Evolutionary conservation across 1,140 invertebrate species (phyloP), one percentile per base, ranked within the genome.

Genomic region (Lepidurus arcticus): DNA sequence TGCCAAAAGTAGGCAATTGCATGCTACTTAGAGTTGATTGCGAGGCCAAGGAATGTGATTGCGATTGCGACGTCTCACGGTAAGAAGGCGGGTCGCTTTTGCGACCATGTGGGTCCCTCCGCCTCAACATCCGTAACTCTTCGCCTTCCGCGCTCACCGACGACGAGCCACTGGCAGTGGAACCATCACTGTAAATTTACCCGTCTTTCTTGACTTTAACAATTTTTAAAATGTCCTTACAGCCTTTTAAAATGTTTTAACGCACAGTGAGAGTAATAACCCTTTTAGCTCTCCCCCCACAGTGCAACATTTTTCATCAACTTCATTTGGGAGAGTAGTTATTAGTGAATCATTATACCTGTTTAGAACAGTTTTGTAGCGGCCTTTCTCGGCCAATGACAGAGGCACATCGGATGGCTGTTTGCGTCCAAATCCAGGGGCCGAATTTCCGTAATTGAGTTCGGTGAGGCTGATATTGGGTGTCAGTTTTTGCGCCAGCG

Each of bases 121-220:
- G 53, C 53, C 53, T 7, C 9, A 65, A 21, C 53, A 65, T 65
- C 13, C 53, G 53, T 13, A 65, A n/a, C 21, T 65, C 53, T 65
- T 65, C 53, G 16, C 53, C 53, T 1, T 65, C 53, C n/a, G n/a
- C 53, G 53, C 53, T 65, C 53, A 21, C 53, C 6, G 53, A 65
- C n/a, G 53, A 65, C 53, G 53, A n/a, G 53, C 53, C 53, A 65
- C 53, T 65, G 53, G 53, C 53, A 65, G 53, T 65, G 53, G 53
- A 65, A 65, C 53, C 53, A 65, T 65, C 53, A 65, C 53, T 65
- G 53, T 65, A 65, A 34, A 65, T 65, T 65, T 65, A 65, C 53
- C 53, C 53, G 53, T 65, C 53, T 65, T 65, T 21, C 53, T 65
- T 65, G 53, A 65, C 21, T 65, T 65, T 9, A 65, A 65, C 53